A percentile compares a stretch with the other conserved stretches of the same genome.
Evolutionary conservation across 2,888 invertebrate species (phyloP).

Genomic region (Polydrusus tereticollis): DNA sequence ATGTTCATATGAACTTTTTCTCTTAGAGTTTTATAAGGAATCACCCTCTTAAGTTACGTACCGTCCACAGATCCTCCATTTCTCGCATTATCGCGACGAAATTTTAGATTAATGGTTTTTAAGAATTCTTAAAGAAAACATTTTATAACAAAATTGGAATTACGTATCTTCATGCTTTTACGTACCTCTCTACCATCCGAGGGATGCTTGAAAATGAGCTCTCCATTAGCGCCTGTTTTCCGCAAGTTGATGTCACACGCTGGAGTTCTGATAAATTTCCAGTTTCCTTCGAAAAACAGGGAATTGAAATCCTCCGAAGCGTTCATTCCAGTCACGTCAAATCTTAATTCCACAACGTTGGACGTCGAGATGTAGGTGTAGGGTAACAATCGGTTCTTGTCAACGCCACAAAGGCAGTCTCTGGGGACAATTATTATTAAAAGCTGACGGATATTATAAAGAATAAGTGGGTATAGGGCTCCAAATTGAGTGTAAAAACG

Average conservation of each 20-base stretch:
- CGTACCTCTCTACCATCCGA: conserved; percentile 59
- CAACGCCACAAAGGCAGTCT: conserved; percentile 83
- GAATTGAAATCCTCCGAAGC: conserved; percentile 88
- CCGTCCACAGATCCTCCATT: no score
- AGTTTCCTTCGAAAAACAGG: conserved; percentile 86
- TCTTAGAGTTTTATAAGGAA: no score
- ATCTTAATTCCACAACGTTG: conserved; percentile 83
- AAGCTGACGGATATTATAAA: neutral
- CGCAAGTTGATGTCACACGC: conserved; percentile 79
- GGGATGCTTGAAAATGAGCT: conserved; percentile 73
- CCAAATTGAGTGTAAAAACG: no score
- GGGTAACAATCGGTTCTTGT: conserved; percentile 68
- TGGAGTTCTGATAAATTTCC: conserved; percentile 81
- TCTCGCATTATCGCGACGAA: no score
- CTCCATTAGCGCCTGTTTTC: conserved; percentile 83
- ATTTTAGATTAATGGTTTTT: no score
- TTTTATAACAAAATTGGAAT: no score
- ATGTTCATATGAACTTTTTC: no score
- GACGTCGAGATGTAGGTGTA: conserved; percentile 84
- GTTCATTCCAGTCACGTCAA: conserved; percentile 86
- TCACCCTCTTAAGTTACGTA: no score
- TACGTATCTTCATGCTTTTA: neutral
- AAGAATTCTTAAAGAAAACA: no score
- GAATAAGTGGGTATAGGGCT: neutral
- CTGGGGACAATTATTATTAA: conserved; percentile 27